Conservation (phyloP, 2,797 vertebrate genomes). For the Sandelia bainsii region DNA sequence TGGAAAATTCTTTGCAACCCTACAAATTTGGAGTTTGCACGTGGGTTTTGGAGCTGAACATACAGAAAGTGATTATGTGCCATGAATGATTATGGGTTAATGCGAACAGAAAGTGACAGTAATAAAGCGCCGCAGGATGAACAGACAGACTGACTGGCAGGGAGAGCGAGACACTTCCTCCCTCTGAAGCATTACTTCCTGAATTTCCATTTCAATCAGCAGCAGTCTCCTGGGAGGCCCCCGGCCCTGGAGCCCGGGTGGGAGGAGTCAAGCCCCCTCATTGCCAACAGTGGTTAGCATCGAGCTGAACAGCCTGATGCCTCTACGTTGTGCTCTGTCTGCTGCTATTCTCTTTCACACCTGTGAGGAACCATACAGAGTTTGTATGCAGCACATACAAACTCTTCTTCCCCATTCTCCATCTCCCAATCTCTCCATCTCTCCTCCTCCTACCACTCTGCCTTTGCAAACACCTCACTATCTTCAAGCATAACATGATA, state of each 20-base stretch:
- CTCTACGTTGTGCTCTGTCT: constrained; percentile 43
- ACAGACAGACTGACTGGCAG: constrained; percentile 63
- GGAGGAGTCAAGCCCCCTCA: constrained; percentile 74
- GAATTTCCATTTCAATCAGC: constrained; percentile 84
- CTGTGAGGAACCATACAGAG: constrained; percentile 57
- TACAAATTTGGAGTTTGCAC: constrained; percentile 7
- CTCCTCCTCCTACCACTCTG: background rate
- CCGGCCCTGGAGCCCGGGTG: constrained; percentile 60
- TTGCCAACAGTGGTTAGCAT: constrained; percentile 78
- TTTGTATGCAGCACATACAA: constrained; percentile 43
- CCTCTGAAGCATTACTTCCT: constrained; percentile 71
- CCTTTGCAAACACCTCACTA: constrained; percentile 37
- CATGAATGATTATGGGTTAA: constrained; percentile 63
- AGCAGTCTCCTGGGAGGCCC: constrained; percentile 63
- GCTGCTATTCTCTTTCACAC: constrained; percentile 59
- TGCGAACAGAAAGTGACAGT: constrained; percentile 60
- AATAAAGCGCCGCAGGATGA: constrained; percentile 60
- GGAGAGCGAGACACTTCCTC: constrained; percentile 62
- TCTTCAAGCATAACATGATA: constrained; percentile 44
- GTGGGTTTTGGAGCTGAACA: constrained; percentile 26
- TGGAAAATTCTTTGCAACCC: background rate
- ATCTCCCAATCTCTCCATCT: constrained; percentile 21
- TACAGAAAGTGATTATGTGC: constrained; percentile 55
- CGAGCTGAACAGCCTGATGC: constrained; percentile 43
- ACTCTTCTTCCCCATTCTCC: constrained; percentile 2